A percentile compares a stretch with the other conserved stretches of the same genome.
Evolutionary conservation across 2,113 vertebrate species (phyloP).

Genomic region (Oncorhynchus mykiss): DNA sequence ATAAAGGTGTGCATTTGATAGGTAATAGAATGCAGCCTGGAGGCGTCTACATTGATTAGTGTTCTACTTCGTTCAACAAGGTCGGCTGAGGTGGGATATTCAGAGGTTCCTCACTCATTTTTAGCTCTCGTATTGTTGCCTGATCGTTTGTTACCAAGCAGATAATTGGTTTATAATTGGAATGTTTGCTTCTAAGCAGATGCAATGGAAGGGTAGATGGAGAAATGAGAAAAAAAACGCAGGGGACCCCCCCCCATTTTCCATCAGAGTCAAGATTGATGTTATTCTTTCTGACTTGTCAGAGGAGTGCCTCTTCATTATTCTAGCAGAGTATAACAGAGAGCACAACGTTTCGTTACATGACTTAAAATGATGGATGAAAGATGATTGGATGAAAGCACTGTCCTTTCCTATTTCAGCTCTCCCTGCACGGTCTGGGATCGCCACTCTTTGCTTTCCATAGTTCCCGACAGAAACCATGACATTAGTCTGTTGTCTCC

Average conservation of each 20-base stretch:
- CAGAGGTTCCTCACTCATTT: not conserved
- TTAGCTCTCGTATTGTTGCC: not conserved
- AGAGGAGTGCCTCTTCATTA: not conserved
- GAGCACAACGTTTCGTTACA: too few relatives aligned
- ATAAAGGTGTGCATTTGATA: too few relatives aligned
- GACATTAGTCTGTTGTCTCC: too few relatives aligned
- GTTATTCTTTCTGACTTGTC: too few relatives aligned
- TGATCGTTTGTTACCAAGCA: conserved; percentile 2
- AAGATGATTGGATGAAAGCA: too few relatives aligned
- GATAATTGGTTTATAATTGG: conserved; percentile 46
- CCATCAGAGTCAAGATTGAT: too few relatives aligned
- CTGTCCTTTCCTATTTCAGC: too few relatives aligned
- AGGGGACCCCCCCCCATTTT: not conserved
- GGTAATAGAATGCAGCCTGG: not conserved
- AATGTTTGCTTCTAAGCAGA: conserved; percentile 10
- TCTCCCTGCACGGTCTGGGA: too few relatives aligned
- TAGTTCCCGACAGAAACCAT: too few relatives aligned
- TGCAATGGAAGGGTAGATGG: not conserved
- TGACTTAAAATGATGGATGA: too few relatives aligned
- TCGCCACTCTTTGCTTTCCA: too few relatives aligned
- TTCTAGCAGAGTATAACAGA: not conserved
- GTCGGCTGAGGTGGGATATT: not conserved
- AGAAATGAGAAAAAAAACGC: not conserved
- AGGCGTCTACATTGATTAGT: conserved; percentile 38
- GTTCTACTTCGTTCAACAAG: conserved; percentile 31